phyloP scores from a whole-genome alignment of 2,113 vertebrate species.

The Hippocampus zosterae region DNA sequence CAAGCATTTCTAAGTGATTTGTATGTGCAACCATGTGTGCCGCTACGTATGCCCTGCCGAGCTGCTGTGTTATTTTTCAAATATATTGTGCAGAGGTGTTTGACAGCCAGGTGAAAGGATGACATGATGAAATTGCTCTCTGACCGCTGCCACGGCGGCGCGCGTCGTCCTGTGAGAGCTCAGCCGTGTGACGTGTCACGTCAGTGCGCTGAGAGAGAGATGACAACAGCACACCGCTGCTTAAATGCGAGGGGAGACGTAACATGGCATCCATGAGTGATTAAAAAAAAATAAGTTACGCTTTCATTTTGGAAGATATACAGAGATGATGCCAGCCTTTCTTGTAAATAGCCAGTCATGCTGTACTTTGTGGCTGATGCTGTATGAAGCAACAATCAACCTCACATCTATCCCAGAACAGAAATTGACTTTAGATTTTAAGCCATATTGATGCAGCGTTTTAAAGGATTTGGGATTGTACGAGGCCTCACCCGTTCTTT shows the following conservation, averaged over 20 bases:
- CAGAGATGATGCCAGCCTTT: background rate
- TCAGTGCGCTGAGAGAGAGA: slow-evolving; percentile 30
- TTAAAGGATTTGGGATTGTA: too few relatives aligned
- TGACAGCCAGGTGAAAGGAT: slow-evolving; percentile 60
- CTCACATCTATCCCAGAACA: too few relatives aligned
- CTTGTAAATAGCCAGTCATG: background rate
- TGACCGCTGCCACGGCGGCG: slow-evolving; percentile 54
- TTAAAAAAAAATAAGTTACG: background rate
- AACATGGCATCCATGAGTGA: background rate
- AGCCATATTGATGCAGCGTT: too few relatives aligned
- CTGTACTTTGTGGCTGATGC: background rate
- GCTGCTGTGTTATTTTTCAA: slow-evolving; percentile 10
- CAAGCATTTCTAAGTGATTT: slow-evolving; percentile 30
- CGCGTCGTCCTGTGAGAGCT: slow-evolving; percentile 41
- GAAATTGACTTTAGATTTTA: too few relatives aligned
- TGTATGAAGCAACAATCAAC: too few relatives aligned
- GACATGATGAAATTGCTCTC: slow-evolving; percentile 63
- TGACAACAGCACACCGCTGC: slow-evolving; percentile 11
- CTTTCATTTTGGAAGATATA: background rate
- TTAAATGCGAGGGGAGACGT: background rate
- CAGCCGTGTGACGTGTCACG: slow-evolving; percentile 53
- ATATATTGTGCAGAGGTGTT: slow-evolving; percentile 16
- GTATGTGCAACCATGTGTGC: slow-evolving; percentile 30
- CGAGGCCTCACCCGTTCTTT: too few relatives aligned
- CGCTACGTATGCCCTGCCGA: slow-evolving; percentile 3